Percentiles rank a stretch among this genome's conserved stretches.
Conservation (phyloP, 2,113 vertebrate species). For the Dromas ardeola region DNA sequence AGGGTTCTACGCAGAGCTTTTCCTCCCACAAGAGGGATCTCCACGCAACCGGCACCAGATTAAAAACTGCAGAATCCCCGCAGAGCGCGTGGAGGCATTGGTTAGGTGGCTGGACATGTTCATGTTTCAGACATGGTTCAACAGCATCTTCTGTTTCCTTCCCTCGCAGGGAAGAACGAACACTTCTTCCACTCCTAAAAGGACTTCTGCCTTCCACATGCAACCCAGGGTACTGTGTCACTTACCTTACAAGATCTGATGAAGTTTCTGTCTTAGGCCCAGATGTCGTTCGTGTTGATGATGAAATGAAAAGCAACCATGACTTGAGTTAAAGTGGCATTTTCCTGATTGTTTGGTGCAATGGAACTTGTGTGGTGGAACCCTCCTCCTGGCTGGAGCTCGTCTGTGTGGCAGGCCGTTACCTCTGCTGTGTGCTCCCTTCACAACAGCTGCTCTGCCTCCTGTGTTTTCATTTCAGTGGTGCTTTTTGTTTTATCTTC, state of each 20-base stretch:
- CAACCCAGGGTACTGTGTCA: background rate
- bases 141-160: background rate
- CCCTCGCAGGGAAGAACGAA: background rate
- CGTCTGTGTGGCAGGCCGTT: background rate
- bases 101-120: background rate
- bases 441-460: background rate
- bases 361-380: background rate
- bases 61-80: background rate
- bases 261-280: background rate
- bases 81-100: fast-evolving
- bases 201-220: background rate
- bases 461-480: background rate
- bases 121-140: background rate
- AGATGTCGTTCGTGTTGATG: background rate
- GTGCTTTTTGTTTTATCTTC: background rate
- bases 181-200: background rate
- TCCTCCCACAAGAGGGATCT: background rate
- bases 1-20: background rate
- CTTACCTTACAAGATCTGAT: background rate
- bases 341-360: background rate
- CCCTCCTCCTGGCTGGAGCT: background rate
- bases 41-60: background rate
- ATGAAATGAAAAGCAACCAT: background rate
- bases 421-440: background rate
- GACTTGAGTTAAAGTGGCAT: background rate